Conservation (phyloP, 1,140 invertebrate species). For the Lethrus apterus region DNA sequence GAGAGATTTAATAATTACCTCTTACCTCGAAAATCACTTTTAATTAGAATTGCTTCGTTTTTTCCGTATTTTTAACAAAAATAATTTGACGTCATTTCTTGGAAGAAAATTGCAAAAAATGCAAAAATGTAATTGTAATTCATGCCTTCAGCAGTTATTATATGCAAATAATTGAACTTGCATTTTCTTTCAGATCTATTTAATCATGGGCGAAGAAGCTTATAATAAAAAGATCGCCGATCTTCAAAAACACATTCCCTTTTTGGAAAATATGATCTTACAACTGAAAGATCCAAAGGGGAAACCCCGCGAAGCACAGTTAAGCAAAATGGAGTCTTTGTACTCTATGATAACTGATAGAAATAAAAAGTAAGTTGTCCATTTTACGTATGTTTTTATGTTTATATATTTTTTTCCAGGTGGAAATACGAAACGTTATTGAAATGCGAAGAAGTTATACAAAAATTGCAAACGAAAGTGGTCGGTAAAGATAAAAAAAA, state of each 20-base stretch:
- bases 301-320: constrained; percentile 49
- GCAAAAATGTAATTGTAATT: too few relatives aligned
- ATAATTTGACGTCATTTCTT: too few relatives aligned
- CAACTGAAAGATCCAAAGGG: constrained; percentile 47
- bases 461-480: constrained; percentile 56
- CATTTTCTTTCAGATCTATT: too few relatives aligned
- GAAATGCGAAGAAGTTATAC: constrained; percentile 57
- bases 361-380: constrained; percentile 49
- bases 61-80: too few relatives aligned
- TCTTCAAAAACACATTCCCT: constrained; percentile 60
- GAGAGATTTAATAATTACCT: too few relatives aligned
- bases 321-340: constrained; percentile 55
- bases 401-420: constrained; percentile 43
- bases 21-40: too few relatives aligned
- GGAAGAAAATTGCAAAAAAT: too few relatives aligned
- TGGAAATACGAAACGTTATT: constrained; percentile 56
- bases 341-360: constrained; percentile 51
- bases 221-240: constrained; percentile 54
- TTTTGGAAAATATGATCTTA: constrained; percentile 55
- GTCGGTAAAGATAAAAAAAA: constrained; percentile 37
- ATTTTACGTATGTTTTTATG: constrained; percentile 2
- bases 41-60: too few relatives aligned
- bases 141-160: too few relatives aligned
- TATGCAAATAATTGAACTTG: too few relatives aligned
- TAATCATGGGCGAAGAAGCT: constrained; percentile 38